phyloP scores from a whole-genome alignment of 2,797 vertebrate genomes.

The Dryobates pubescens region DNA sequence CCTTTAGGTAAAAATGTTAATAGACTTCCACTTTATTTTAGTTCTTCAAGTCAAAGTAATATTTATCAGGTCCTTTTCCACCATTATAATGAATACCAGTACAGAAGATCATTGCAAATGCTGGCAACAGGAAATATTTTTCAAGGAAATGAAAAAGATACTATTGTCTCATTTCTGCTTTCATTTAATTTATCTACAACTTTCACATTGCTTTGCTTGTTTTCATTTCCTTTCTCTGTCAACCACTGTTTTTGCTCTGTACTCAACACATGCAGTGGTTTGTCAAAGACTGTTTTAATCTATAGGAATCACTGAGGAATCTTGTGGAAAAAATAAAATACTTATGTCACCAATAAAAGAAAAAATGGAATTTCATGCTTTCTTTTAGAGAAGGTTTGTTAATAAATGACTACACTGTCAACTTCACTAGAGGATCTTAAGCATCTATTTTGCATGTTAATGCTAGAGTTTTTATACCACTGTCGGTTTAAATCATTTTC shows the following conservation, averaged over 20 bases:
- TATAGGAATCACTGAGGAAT: background rate
- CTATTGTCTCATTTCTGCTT: slow-evolving; percentile 9
- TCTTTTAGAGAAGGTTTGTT: background rate
- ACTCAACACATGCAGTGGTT: background rate
- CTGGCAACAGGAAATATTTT: slow-evolving; percentile 20
- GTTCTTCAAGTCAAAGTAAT: background rate
- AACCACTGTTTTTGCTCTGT: slow-evolving; percentile 9
- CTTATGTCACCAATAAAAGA: background rate
- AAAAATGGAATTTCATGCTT: background rate
- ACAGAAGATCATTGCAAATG: background rate
- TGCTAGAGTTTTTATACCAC: background rate
- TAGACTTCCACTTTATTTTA: background rate
- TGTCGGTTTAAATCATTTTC: background rate
- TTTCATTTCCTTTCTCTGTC: slow-evolving; percentile 48
- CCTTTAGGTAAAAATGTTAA: background rate
- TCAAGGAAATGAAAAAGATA: background rate
- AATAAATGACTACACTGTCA: background rate
- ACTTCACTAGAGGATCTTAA: background rate
- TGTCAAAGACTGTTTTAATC: background rate
- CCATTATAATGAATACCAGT: background rate
- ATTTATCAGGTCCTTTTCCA: background rate
- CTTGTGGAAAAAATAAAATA: background rate
- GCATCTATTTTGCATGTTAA: background rate
- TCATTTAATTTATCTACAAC: slow-evolving; percentile 25
- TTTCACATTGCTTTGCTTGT: slow-evolving; percentile 6